These are phyloP conservation scores for Campaea margaritaria DNA, from an alignment of 2,888 invertebrate species.

Conservation along the genomic window DNA sequence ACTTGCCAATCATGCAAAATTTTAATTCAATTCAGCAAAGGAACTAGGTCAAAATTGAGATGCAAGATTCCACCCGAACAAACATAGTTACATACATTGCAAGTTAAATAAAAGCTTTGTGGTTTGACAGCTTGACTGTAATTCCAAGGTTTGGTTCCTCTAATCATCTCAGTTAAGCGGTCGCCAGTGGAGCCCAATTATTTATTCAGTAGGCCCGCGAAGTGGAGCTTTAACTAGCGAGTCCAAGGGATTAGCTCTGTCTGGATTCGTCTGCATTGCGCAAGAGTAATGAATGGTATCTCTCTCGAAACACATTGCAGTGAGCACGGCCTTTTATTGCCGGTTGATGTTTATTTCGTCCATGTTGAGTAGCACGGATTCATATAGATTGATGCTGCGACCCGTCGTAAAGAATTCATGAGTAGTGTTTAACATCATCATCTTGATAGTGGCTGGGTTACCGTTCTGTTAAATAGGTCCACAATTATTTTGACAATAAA, in stretches of 20 bases:
- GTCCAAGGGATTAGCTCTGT: conserved; percentile 52
- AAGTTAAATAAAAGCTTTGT: conserved; percentile 2
- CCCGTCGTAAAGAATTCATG: no score
- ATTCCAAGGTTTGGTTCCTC: conserved; percentile 25
- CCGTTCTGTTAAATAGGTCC: no score
- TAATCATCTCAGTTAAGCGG: conserved; percentile 30
- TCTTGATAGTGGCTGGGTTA: no score
- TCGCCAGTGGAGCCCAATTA: conserved; percentile 31
- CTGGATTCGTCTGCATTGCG: conserved; percentile 57
- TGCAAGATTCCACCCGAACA: no score
- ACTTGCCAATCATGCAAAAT: no score
- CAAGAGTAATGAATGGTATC: conserved; percentile 35
- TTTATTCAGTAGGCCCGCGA: conserved; percentile 36
- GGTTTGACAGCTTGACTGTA: conserved; percentile 30
- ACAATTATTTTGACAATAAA: no score
- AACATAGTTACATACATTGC: no score
- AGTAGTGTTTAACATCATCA: no score
- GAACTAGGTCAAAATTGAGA: no score
- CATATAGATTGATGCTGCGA: no score
- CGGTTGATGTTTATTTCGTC: neutral
- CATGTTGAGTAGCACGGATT: no score
- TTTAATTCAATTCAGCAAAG: no score
- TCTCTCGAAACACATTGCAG: conserved; percentile 28
- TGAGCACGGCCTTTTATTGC: conserved; percentile 17
- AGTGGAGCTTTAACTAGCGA: conserved; percentile 33